Evolutionary conservation across 1,140 invertebrate species (phyloP), one percentile per base, ranked within the genome.

Genomic region (Leucophenga varia): DNA sequence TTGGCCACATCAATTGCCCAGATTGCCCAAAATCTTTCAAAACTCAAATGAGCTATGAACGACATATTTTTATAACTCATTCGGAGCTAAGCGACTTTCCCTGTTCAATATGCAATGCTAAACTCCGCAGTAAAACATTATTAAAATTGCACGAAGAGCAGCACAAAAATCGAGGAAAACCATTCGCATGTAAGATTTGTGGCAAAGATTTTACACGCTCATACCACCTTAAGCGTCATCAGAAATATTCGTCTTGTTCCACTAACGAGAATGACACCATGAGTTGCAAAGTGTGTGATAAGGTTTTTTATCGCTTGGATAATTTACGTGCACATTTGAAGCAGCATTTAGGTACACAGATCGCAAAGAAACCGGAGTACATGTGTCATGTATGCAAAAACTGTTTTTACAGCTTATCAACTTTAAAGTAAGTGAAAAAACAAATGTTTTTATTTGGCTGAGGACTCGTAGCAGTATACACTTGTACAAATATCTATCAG

Each of bases 311-410:
- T 36, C 80, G 87, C n/a, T 86, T 88, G 59, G 87, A 89, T 65
- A 89, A 90, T 74, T 74, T 90, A 41, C 79, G 85, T 10, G 86
- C 87, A 53, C 89, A 91, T 79, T 74, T 90, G 14, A 80, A 86
- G 45, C 82, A 80, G 32, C 88, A 91, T 69, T 79, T 85, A 21
- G 86, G 86, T 7, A 80, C 83, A 53, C 80, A 83, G 58, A 78
- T 80, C 9, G 81, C 83, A 14, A 79, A 82, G 44, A 85, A 84
- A 54, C 85, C 85, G 20, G 82, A 82, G 34, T 83, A 81, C 39
- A 76, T 74, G 48, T 90, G 87, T 69, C 75, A 80, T 51, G 79
- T 79, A 58, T 90, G 88, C 71, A 74, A 80, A 38, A 88, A 88
- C 55, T 82, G 86, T 57, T 89, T 90, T 58, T 81, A 81, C 58